phyloP scores from a whole-genome alignment of 2,888 invertebrate genomes.

The Mongoloraphidia duomilia region DNA sequence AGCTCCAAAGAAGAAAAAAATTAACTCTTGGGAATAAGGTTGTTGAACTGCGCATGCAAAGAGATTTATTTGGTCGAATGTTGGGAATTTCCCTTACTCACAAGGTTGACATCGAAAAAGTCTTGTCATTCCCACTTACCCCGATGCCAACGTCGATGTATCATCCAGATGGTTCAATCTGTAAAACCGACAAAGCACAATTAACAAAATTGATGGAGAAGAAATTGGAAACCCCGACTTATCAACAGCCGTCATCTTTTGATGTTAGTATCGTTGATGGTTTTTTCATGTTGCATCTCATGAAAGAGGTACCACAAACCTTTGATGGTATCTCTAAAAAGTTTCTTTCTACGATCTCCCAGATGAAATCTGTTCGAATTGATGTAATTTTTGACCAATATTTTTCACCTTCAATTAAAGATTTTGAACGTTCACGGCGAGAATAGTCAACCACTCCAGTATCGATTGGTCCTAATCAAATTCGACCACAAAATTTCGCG shows the following conservation, averaged over 20 bases:
- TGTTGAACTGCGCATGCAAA: slow-evolving; percentile 13
- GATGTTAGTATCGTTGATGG: slow-evolving; percentile 7
- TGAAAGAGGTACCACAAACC: slow-evolving; percentile 10
- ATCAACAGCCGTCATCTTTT: background rate
- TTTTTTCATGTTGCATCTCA: slow-evolving; percentile 12
- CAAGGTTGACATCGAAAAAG: slow-evolving; percentile 13
- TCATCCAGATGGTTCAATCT: slow-evolving; percentile 9
- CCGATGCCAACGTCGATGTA: slow-evolving; percentile 13
- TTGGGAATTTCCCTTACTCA: slow-evolving; percentile 13
- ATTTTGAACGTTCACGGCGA: slow-evolving; percentile 12
- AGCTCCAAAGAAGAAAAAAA: slow-evolving; percentile 12
- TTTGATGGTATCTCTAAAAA: slow-evolving; percentile 11
- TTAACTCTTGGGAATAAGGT: slow-evolving; percentile 11
- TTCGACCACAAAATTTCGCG: slow-evolving; percentile 12
- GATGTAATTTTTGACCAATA: slow-evolving; percentile 14
- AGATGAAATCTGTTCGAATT: slow-evolving; percentile 8
- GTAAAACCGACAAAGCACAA: slow-evolving; percentile 9
- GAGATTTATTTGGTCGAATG: slow-evolving; percentile 15
- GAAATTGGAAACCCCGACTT: background rate
- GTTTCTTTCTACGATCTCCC: slow-evolving; percentile 8
- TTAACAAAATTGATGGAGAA: slow-evolving; percentile 6
- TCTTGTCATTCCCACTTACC: slow-evolving; percentile 13
- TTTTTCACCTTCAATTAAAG: slow-evolving; percentile 13
- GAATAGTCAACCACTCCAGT: slow-evolving; percentile 3
- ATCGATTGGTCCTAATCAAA: background rate